These are phyloP conservation scores for Callospermophilus lateralis DNA, from an alignment of 2,113 vertebrate species.

Conservation along the genomic window DNA sequence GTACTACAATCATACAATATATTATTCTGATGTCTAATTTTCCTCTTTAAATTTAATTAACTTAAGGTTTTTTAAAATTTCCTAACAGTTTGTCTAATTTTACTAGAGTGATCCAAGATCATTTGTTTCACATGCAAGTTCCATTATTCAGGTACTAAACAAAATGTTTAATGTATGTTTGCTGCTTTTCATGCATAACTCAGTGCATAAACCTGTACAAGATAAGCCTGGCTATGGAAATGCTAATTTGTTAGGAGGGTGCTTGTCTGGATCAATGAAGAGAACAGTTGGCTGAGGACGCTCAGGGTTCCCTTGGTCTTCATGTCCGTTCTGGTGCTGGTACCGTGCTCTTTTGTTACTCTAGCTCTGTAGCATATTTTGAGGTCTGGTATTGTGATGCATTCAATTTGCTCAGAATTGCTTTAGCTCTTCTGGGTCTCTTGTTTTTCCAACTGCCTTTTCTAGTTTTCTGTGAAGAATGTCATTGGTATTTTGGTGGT, in stretches of 20 bases:
- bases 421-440: no score
- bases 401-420: no score
- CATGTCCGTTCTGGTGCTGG: no score
- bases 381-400: no score
- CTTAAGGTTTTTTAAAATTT: not conserved
- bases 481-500: no score
- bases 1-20: not conserved
- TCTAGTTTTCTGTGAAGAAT: no score
- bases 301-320: not conserved
- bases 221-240: not conserved
- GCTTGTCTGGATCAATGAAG: constrained; percentile 45
- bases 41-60: not conserved
- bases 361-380: no score
- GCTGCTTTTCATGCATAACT: not conserved
- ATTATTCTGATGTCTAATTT: not conserved
- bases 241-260: constrained; percentile 14
- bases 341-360: no score
- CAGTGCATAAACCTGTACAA: not conserved
- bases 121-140: not conserved
- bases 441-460: no score
- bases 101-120: not conserved
- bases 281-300: constrained; percentile 58
- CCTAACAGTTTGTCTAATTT: not conserved
- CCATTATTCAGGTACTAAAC: not conserved
- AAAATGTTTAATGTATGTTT: not conserved